Evolutionary conservation across 2,888 invertebrate genomes (phyloP).

Genomic region (Agapostemon virescens): DNA sequence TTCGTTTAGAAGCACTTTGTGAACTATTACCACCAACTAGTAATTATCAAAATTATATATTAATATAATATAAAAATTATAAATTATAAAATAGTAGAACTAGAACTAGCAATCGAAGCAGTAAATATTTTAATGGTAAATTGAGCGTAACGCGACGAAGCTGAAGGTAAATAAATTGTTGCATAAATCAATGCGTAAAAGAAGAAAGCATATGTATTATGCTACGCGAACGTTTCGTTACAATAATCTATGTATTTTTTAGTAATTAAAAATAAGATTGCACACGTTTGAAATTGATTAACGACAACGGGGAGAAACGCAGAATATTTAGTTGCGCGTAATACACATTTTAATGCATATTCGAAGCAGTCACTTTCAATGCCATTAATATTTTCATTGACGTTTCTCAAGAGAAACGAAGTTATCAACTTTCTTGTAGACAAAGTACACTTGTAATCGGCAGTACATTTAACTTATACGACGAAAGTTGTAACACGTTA

Average conservation of each 20-base stretch:
- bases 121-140: no score
- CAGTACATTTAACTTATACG: slow-evolving; percentile 4
- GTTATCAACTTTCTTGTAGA: neutral
- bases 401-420: neutral
- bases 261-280: neutral
- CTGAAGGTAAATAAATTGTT: no score
- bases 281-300: neutral
- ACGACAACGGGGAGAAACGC: neutral
- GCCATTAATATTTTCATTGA: neutral
- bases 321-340: neutral
- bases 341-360: neutral
- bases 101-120: no score
- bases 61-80: no score
- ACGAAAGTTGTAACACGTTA: neutral
- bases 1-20: neutral
- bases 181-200: neutral
- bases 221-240: neutral
- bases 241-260: no score
- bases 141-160: no score
- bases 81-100: no score
- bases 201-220: neutral
- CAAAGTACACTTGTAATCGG: slow-evolving; percentile 1
- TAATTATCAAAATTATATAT: no score
- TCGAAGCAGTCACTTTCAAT: neutral
- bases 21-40: no score